Base-by-base conservation (phyloP, 2,797 vertebrate genomes). In the Dermochelys coriacea region DNA sequence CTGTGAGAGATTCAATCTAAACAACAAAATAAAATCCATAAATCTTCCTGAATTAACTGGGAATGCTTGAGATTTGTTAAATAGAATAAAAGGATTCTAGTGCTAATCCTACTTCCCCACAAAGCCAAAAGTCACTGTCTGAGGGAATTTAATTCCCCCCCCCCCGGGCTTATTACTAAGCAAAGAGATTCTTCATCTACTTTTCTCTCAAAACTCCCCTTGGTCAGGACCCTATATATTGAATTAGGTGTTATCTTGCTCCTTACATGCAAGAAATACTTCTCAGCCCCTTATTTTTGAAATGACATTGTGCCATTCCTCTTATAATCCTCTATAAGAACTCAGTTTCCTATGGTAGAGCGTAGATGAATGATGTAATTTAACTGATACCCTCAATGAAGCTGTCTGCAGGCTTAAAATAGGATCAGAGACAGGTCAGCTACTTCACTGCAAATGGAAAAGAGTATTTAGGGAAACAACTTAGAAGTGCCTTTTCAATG, bases 391-490 rank as follows among this genome's bases (percentile, higher is more conserved):
- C 59, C 51, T 54, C 31, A 41, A 83, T 80, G 54, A 88, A 86
- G 18, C 29, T 34, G 29, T 84, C 14, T 75, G 45, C 45, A 84
- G 55, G n/a, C 61, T 88, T 88, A 90, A 82, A 89, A 86, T 19
- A 82, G 79, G 74, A 86, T 52, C 57, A 86, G 86, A 85, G 89
- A 51, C 64, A 82, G 54, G 68, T 12, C 86, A 16, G 79, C 81
- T 85, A 45, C 82, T 94, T 92, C 57, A 78, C 12, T 95, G 83
- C 80, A 83, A 82, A 80, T 80, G 51, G 89, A 87, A 85, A 75
- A 93, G 61, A 64, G 31, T 51, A 2, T 0, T 34, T 54, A 12
- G 34, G 84, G 80, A 88, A 93, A 75, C 59, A 51, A 82, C 41
- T 80, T 8, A 1, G 77, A 89, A 74, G 37, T 86, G 71, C 19